Percentiles rank a stretch among this genome's conserved stretches.
phyloP scores from a whole-genome alignment of 2,888 invertebrate genomes.

The Lithodes maja region DNA sequence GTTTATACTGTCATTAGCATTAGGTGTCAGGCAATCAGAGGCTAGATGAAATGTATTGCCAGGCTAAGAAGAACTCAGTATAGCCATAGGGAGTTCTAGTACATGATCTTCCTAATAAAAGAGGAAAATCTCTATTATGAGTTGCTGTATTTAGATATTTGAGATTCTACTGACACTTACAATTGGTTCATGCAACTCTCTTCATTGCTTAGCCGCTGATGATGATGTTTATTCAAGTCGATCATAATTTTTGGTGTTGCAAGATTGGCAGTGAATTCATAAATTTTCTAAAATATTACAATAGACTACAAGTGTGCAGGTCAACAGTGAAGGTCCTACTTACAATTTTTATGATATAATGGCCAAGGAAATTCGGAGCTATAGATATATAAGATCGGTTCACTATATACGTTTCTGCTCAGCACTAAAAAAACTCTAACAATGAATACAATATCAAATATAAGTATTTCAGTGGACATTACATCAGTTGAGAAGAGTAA shows the following conservation, averaged over 20 bases:
- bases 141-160: background rate
- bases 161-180: background rate
- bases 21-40: too few relatives aligned
- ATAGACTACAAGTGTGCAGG: constrained; percentile 52
- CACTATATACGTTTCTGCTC: constrained; percentile 48
- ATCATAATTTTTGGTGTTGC: constrained; percentile 41
- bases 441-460: constrained; percentile 64
- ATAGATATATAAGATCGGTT: constrained; percentile 51
- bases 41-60: too few relatives aligned
- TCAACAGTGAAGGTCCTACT: constrained; percentile 63
- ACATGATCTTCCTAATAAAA: constrained; percentile 7
- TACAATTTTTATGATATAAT: constrained; percentile 59
- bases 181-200: constrained; percentile 17
- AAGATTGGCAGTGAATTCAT: constrained; percentile 64
- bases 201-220: constrained; percentile 11
- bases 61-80: too few relatives aligned
- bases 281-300: constrained; percentile 46
- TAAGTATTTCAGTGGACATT: constrained; percentile 61
- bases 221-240: constrained; percentile 42
- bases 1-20: too few relatives aligned
- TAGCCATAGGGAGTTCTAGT: too few relatives aligned
- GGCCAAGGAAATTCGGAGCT: constrained; percentile 54
- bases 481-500: constrained; percentile 57
- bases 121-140: background rate
- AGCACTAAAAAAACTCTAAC: constrained; percentile 51